A percentile compares a stretch with the other conserved stretches of the same genome.
These are phyloP conservation scores for Heliocidaris erythrogramma DNA, from an alignment of 35 echinoderm and acorn worm genomes.

Conservation along the genomic window DNA sequence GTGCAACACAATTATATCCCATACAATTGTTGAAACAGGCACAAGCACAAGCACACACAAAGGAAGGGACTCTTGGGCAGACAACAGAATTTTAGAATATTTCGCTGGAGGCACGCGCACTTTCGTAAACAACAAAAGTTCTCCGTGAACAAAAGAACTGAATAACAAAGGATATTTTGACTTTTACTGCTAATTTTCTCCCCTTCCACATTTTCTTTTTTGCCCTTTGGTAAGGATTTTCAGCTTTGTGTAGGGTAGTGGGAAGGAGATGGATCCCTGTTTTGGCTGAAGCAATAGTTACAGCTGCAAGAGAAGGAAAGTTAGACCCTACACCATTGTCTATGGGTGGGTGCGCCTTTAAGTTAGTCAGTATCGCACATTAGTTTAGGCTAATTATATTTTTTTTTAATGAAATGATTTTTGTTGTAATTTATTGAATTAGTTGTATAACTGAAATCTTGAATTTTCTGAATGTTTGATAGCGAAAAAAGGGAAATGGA, in stretches of 20 bases:
- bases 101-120: background rate
- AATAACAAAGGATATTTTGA: background rate
- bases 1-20: background rate
- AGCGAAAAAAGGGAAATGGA: too few relatives aligned
- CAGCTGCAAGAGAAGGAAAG: background rate
- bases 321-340: background rate
- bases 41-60: background rate
- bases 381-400: background rate
- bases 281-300: background rate
- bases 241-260: background rate
- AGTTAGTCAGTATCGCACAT: background rate
- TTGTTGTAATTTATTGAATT: background rate
- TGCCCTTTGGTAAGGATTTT: background rate
- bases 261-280: background rate
- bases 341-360: background rate
- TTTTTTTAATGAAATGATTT: background rate
- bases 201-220: background rate
- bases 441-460: too few relatives aligned
- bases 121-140: constrained; percentile 5
- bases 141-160: background rate
- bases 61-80: background rate
- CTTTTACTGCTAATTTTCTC: background rate
- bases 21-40: background rate
- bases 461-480: too few relatives aligned
- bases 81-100: background rate